Evolutionary conservation across 2,888 invertebrate genomes (phyloP), one percentile per base, ranked within the genome.

Genomic region (Ametastegia equiseti): DNA sequence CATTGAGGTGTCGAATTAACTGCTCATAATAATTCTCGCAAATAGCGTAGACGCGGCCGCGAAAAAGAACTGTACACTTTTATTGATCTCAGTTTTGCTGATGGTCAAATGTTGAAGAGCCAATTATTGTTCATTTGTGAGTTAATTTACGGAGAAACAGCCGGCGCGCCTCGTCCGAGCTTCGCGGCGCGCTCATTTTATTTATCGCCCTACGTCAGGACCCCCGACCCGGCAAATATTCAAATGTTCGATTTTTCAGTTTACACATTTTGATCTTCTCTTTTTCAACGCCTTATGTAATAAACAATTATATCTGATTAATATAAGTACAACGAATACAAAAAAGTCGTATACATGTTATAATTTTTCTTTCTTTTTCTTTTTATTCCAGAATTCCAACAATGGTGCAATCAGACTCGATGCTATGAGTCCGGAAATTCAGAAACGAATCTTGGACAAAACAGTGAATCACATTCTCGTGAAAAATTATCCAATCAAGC

Each of bases 401-500:
- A 78, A 45, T 60, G n/a, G 13, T 45, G 45, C 57, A 36, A 75
- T 36, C 3, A 4, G 15, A 42, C 1, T 30, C 27, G 45, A 50
- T 15, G 19, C 36, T 9, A 19, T 86, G 5, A 82, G 86, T 65
- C 36, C 81, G 5, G 80, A 86, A 30, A 80, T 77, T 0, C 96
- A 96, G 89, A 92, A 94, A 84, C 84, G 86, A 67, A 92, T 97
- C 77, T 86, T 96, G 13, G 90, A 94, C 19, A 89, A 90, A 67
- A 96, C 96, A 13, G 91, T 95, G 11, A 91, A 93, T 60, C 93
- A 92, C 84, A 84, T 92, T 7, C 86, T 94, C 50, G 91, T 95
- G 82, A 89, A 93, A 86, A 92, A 93, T 82, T 94, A 94, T 91
- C 96, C 97, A 1, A 86, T 96, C 5, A 95, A 94, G 84, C 88